phyloP scores from a whole-genome alignment of 2,113 vertebrate species.

The Polypterus senegalus region DNA sequence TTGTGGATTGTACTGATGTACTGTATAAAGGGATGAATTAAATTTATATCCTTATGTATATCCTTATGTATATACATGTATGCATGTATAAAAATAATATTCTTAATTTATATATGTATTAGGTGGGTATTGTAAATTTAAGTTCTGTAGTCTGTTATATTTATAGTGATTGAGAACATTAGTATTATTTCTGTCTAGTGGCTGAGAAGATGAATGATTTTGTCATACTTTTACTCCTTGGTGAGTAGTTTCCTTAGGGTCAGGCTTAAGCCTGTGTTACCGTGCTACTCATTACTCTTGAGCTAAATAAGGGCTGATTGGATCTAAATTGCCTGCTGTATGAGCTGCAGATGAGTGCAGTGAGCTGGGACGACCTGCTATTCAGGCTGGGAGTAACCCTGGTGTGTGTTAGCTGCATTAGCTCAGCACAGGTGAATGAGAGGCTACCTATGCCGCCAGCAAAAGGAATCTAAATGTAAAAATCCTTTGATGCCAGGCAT shows the following conservation, averaged over 20 bases:
- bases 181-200: slow-evolving; percentile 82
- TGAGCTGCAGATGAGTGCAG: slow-evolving; percentile 73
- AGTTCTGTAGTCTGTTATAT: too few relatives aligned
- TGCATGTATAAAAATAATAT: too few relatives aligned
- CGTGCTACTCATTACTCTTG: slow-evolving; percentile 82
- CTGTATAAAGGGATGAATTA: too few relatives aligned
- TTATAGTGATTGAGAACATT: slow-evolving; percentile 69
- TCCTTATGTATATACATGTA: too few relatives aligned
- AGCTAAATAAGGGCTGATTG: slow-evolving; percentile 82
- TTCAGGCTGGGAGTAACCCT: slow-evolving; percentile 75
- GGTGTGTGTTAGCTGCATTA: slow-evolving; percentile 72
- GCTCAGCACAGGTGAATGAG: slow-evolving; percentile 71
- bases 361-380: slow-evolving; percentile 75
- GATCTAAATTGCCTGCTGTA: slow-evolving; percentile 80
- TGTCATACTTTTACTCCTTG: slow-evolving; percentile 80
- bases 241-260: slow-evolving; percentile 79
- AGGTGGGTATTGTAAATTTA: too few relatives aligned
- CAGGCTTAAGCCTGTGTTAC: slow-evolving; percentile 82
- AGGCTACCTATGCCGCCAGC: slow-evolving; percentile 65
- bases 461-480: slow-evolving; percentile 78
- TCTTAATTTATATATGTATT: too few relatives aligned
- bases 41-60: too few relatives aligned
- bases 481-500: slow-evolving; percentile 72
- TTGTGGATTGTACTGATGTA: too few relatives aligned
- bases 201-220: slow-evolving; percentile 79